Percentiles rank a stretch among this genome's conserved stretches.
Conservation (phyloP, 2,113 vertebrate species). For the Cyanocitta stelleri region DNA sequence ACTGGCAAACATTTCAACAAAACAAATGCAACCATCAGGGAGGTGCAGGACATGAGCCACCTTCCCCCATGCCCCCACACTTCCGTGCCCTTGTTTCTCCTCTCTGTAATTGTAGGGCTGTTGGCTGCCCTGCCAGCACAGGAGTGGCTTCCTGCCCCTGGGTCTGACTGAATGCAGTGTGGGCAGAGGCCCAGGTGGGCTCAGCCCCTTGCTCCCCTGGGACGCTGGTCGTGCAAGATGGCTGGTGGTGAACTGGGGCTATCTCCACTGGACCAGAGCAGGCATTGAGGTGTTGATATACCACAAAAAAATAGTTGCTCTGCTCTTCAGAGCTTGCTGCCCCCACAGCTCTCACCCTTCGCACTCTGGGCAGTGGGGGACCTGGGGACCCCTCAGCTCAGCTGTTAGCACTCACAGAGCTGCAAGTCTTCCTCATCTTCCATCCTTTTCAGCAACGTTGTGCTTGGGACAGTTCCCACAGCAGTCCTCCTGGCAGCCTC, state of each 20-base stretch:
- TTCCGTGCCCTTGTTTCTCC: background rate
- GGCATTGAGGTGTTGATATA: background rate
- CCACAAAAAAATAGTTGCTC: background rate
- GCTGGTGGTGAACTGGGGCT: background rate
- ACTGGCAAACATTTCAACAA: background rate
- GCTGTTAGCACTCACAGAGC: background rate
- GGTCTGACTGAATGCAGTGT: accelerated
- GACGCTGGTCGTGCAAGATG: background rate
- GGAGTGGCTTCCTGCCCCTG: background rate
- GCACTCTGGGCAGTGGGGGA: background rate
- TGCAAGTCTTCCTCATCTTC: background rate
- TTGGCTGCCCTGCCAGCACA: background rate
- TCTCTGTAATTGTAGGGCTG: background rate
- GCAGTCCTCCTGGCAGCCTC: background rate
- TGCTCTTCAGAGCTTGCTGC: background rate
- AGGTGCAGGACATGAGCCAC: background rate
- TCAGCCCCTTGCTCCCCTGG: background rate
- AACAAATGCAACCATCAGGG: background rate
- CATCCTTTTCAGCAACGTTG: accelerated
- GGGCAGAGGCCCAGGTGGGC: background rate
- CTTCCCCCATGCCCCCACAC: background rate
- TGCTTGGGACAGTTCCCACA: background rate
- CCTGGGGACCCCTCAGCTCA: background rate
- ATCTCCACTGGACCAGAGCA: background rate
- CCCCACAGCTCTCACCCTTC: background rate